A percentile compares a stretch with the other conserved stretches of the same genome.
These are phyloP conservation scores for Ciona savignyi DNA, from an alignment of 23 tunicate species.

Conservation along the genomic window DNA sequence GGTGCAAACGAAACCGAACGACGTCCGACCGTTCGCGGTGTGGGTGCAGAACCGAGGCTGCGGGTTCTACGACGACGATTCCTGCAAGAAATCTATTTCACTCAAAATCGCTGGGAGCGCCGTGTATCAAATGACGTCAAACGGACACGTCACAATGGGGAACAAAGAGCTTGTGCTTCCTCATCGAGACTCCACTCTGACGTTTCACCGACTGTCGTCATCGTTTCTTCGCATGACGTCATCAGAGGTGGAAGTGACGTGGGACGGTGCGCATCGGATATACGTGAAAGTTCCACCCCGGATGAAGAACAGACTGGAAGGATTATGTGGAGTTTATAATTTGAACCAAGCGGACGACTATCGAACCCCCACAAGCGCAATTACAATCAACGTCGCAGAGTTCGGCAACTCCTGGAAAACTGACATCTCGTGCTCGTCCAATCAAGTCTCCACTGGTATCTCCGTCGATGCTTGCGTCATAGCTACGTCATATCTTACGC, in stretches of 20 bases:
- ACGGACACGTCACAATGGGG: slow-evolving; percentile 35
- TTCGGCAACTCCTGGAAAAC: slow-evolving; percentile 92
- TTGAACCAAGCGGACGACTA: slow-evolving; percentile 80
- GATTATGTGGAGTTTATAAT: slow-evolving; percentile 82
- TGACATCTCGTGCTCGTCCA: slow-evolving; percentile 36
- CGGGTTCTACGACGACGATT: slow-evolving; percentile 68
- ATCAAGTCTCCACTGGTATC: slow-evolving; percentile 51
- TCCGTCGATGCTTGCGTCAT: slow-evolving; percentile 76
- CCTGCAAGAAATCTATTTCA: slow-evolving; percentile 70
- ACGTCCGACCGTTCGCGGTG: slow-evolving; percentile 45
- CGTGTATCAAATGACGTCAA: slow-evolving; percentile 19
- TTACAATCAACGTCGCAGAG: slow-evolving; percentile 61
- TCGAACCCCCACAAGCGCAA: slow-evolving; percentile 58
- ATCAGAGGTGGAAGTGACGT: slow-evolving; percentile 49
- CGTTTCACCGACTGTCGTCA: slow-evolving; percentile 44
- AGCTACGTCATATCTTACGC: slow-evolving; percentile 39
- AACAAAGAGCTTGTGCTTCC: slow-evolving; percentile 32
- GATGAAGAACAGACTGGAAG: slow-evolving; percentile 40
- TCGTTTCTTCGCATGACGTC: slow-evolving; percentile 31
- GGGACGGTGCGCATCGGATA: slow-evolving; percentile 77
- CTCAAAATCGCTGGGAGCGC: slow-evolving; percentile 37
- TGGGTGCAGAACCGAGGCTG: slow-evolving; percentile 95
- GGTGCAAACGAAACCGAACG: slow-evolving; percentile 39
- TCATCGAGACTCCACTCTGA: slow-evolving; percentile 10
- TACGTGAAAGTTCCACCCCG: slow-evolving; percentile 30